phyloP scores from a whole-genome alignment of 2,113 vertebrate species.

The Muscicapa adusta region DNA sequence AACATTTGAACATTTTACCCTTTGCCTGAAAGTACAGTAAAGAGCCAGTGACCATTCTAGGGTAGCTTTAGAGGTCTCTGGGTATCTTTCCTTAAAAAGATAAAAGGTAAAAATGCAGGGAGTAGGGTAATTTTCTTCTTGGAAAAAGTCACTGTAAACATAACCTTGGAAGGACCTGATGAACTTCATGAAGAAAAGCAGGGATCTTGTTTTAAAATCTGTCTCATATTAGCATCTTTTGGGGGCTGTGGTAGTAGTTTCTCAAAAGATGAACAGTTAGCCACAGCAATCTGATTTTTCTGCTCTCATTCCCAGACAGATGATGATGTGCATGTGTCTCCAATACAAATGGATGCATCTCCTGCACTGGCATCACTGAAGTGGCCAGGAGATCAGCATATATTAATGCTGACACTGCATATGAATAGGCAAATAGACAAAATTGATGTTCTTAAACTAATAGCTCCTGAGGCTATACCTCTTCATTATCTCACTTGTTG shows the following conservation, averaged over 20 bases:
- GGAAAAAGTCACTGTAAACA: background rate
- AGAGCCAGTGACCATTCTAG: background rate
- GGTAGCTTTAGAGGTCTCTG: background rate
- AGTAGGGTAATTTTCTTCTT: background rate
- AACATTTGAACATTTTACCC: background rate
- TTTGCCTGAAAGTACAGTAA: background rate
- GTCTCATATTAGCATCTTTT: background rate
- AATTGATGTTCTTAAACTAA: background rate
- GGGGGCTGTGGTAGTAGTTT: background rate
- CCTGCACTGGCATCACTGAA: background rate
- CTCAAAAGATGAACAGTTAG: background rate
- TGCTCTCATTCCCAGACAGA: background rate
- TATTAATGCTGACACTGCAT: background rate
- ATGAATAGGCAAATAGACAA: background rate
- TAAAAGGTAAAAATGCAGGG: background rate
- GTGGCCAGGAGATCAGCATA: background rate
- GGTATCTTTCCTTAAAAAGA: background rate
- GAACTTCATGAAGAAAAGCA: background rate
- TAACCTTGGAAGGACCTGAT: background rate
- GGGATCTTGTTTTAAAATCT: background rate
- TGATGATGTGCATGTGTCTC: background rate
- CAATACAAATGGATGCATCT: background rate
- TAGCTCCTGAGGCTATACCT: background rate
- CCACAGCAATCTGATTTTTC: background rate
- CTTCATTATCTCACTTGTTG: background rate